phyloP scores from a whole-genome alignment of 2,113 vertebrate genomes.

The Reinhardtius hippoglossoides region DNA sequence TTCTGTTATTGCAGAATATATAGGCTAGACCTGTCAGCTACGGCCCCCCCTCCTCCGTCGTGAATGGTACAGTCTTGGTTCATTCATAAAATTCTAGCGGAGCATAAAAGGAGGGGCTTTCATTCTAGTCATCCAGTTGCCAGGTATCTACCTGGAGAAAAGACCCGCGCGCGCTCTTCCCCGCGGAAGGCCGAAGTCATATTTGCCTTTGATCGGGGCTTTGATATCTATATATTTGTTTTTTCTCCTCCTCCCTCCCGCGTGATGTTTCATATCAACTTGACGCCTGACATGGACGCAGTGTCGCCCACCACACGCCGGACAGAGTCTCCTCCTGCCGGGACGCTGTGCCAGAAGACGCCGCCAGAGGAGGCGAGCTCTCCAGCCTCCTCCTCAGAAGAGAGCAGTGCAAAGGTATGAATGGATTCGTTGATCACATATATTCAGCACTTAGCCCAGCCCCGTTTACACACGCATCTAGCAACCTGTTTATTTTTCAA shows the following conservation, averaged over 20 bases:
- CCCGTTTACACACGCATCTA: slow-evolving; percentile 11
- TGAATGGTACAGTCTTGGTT: slow-evolving; percentile 84
- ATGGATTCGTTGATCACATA: slow-evolving; percentile 41
- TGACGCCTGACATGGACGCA: slow-evolving; percentile 87
- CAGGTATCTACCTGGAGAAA: slow-evolving; percentile 85
- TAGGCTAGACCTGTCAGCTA: slow-evolving; percentile 30
- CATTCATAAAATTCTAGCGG: slow-evolving; percentile 88
- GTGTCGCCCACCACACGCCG: slow-evolving; percentile 87
- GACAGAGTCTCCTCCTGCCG: slow-evolving; percentile 88
- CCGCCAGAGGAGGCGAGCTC: slow-evolving; percentile 86
- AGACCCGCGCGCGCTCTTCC: slow-evolving; percentile 51
- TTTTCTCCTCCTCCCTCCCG: rapidly evolving
- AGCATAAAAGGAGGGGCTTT: slow-evolving; percentile 86
- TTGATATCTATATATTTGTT: slow-evolving; percentile 1
- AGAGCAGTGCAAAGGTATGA: slow-evolving; percentile 88
- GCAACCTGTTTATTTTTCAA: not conserved
- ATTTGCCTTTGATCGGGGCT: slow-evolving; percentile 42
- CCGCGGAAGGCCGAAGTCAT: not conserved
- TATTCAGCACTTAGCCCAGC: slow-evolving; percentile 11
- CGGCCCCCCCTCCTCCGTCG: slow-evolving; percentile 45
- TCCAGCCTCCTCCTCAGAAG: slow-evolving; percentile 85
- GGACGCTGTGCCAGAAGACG: slow-evolving; percentile 88
- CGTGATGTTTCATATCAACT: slow-evolving; percentile 87
- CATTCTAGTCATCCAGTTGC: slow-evolving; percentile 80
- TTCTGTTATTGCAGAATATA: slow-evolving; percentile 10